These are phyloP conservation scores for Aspidiotus destructor DNA, from an alignment of 2,888 invertebrate species.

Conservation along the genomic window DNA sequence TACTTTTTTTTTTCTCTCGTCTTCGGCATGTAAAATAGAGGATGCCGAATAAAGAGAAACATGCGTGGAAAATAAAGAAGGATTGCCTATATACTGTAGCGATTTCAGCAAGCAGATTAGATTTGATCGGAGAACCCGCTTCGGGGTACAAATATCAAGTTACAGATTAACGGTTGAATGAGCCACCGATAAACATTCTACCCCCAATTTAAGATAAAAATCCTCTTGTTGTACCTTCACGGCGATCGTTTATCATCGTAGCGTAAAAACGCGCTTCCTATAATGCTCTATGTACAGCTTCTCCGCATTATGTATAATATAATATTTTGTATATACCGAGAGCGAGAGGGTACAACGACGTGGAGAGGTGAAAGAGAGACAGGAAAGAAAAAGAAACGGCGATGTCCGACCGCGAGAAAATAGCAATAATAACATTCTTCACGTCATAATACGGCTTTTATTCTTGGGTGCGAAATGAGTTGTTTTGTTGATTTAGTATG, in stretches of 20 bases:
- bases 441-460: slow-evolving; percentile 6
- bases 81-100: not conserved
- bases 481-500: not conserved
- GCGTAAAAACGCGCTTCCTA: slow-evolving; percentile 6
- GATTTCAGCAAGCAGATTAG: slow-evolving; percentile 27
- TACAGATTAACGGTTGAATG: slow-evolving; percentile 31
- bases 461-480: not conserved
- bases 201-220: slow-evolving; percentile 29
- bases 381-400: not conserved
- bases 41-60: not conserved
- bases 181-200: slow-evolving; percentile 30
- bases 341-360: too few relatives aligned
- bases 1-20: not conserved
- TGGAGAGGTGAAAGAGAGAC: too few relatives aligned
- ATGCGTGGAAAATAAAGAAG: not conserved
- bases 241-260: slow-evolving; percentile 28
- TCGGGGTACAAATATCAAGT: slow-evolving; percentile 23
- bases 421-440: slow-evolving; percentile 13
- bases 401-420: slow-evolving; percentile 6
- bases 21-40: not conserved
- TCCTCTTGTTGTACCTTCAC: slow-evolving; percentile 24
- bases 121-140: slow-evolving; percentile 21
- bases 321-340: too few relatives aligned
- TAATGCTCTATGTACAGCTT: not conserved
- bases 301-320: too few relatives aligned